Evolutionary conservation across 2,797 vertebrate genomes (phyloP), one percentile per base, ranked within the genome.

Genomic region (Alcedo quadribrachys): DNA sequence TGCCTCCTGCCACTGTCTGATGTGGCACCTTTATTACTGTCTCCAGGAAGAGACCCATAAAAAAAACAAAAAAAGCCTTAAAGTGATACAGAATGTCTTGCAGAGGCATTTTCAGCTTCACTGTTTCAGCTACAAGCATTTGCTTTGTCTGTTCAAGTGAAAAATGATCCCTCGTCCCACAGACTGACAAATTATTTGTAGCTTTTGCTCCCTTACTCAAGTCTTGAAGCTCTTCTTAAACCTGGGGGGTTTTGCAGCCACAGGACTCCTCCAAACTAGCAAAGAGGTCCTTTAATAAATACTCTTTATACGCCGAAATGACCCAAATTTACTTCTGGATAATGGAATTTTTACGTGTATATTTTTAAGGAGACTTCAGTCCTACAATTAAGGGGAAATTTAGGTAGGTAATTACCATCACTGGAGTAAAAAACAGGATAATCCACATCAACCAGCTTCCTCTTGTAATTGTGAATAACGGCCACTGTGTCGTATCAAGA

Each of bases 401-500:
- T 63, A 85, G 80, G 83, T 85, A 71, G 74, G 92, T 70, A 93
- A 96, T 96, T 94, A 95, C 80, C 87, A 93, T 92, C 91, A 93
- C 61, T 90, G 46, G 58, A 93, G 77, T 81, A 94, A 85, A 89
- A 85, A 60, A 85, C 70, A 75, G 81, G 48, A 81, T 63, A 87
- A 95, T 85, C 82, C 91, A 94, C 82, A 19, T 67, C 48, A 58
- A 96, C 94, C 94, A 97, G 95, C 91, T 97, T 98, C 96, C 96
- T 97, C 94, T 50, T 73, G 88, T 92, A 95, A 96, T 85, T 94
- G 91, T 93, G 95, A 95, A 95, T 95, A 89, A 24, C 83, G 81
- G 94, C 93, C 96, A 96, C 95, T 97, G 95, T 94, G 95, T 93
- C 22, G 2, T 93, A 96, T 96, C 96, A 97, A 95, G 95, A 87